Evolutionary conservation across 2,888 invertebrate genomes (phyloP).

Genomic region (Chymomyza fuscimana): DNA sequence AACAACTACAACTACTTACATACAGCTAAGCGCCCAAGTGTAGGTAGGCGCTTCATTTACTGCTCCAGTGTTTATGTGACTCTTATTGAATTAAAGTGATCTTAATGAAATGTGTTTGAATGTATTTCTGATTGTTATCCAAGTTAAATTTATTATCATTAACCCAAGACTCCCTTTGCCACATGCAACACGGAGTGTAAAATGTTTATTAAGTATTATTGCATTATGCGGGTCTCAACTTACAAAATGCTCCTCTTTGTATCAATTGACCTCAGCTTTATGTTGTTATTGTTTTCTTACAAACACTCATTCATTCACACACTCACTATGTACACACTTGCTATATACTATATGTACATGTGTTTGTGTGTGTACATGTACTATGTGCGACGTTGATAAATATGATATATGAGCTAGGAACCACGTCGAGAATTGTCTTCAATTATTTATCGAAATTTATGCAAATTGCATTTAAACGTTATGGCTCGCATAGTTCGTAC

Average conservation of each 20-base stretch:
- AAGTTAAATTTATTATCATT: conserved; percentile 65
- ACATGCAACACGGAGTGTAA: conserved; percentile 35
- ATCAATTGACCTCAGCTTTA: conserved; percentile 59
- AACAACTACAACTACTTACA: neutral
- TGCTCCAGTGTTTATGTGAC: conserved; percentile 31
- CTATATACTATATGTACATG: neutral
- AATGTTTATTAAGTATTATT: conserved; percentile 64
- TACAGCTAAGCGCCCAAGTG: neutral
- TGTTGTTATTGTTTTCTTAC: conserved; percentile 13
- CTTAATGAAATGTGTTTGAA: conserved; percentile 79
- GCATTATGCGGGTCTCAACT: conserved; percentile 61
- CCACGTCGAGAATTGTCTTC: conserved; percentile 32
- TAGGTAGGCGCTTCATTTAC: conserved; percentile 5
- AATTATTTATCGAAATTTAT: conserved; percentile 56
- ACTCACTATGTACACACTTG: neutral
- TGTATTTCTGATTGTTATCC: conserved; percentile 69
- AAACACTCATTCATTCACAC: neutral
- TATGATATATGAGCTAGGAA: neutral
- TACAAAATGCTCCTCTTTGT: conserved; percentile 61
- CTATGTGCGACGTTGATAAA: neutral
- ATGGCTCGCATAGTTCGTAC: neutral
- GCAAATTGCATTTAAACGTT: conserved; percentile 41
- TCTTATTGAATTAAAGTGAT: conserved; percentile 79
- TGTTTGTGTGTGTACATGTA: neutral
- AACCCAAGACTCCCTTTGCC: conserved; percentile 21